A percentile compares a stretch with the other conserved stretches of the same genome.
phyloP scores from a whole-genome alignment of 2,888 invertebrate genomes.

The Hydriomena furcata region DNA sequence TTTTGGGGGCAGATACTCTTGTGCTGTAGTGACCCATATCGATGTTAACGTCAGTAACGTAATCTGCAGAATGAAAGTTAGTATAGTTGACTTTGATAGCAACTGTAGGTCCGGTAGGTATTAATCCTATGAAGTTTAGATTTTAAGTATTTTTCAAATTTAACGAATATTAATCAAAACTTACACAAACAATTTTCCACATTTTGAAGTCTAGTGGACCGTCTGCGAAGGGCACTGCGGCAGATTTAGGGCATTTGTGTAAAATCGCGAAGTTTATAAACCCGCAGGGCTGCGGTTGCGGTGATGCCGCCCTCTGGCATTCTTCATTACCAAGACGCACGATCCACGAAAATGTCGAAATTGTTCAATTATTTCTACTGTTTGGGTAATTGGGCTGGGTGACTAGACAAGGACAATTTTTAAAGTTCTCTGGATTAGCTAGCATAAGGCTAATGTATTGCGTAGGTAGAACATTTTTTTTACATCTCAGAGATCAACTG shows the following conservation, averaged over 20 bases:
- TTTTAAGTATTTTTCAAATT: not conserved
- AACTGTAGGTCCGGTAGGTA: no score
- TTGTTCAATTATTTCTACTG: slow-evolving; percentile 32
- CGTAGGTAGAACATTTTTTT: no score
- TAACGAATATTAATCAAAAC: slow-evolving; percentile 33
- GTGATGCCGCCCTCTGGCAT: slow-evolving; percentile 51
- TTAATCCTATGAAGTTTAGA: no score
- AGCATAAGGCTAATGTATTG: no score
- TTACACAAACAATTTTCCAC: slow-evolving; percentile 67
- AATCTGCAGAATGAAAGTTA: slow-evolving; percentile 45
- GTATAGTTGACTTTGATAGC: no score
- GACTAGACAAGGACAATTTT: not conserved
- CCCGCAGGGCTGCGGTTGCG: slow-evolving; percentile 57
- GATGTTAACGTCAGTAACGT: slow-evolving; percentile 59
- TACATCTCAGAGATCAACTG: no score
- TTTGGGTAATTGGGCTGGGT: slow-evolving; percentile 20
- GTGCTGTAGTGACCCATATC: slow-evolving; percentile 62
- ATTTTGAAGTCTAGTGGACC: slow-evolving; percentile 46
- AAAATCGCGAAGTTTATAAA: slow-evolving; percentile 60
- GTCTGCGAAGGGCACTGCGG: slow-evolving; percentile 40
- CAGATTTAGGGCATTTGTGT: slow-evolving; percentile 47
- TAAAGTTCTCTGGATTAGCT: not conserved
- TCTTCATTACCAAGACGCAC: slow-evolving; percentile 69
- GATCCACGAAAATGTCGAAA: slow-evolving; percentile 66
- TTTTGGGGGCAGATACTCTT: slow-evolving; percentile 82